Conservation (phyloP, 2,113 vertebrate genomes). For the Erpornis zantholeuca region DNA sequence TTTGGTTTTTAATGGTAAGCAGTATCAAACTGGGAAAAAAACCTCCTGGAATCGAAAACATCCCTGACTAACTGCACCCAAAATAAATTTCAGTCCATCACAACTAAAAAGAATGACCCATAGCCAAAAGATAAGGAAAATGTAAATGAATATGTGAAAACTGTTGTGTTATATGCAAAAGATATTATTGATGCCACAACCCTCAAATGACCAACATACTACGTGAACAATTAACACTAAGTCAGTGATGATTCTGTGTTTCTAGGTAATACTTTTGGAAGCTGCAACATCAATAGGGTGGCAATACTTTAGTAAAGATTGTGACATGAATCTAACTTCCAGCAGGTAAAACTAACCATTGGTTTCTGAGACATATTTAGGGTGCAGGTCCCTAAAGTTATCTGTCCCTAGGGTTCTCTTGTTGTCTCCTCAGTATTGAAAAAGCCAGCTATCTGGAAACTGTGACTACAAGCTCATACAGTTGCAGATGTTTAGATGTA, state of each 20-base stretch:
- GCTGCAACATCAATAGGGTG: background rate
- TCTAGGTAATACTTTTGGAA: background rate
- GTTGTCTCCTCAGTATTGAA: background rate
- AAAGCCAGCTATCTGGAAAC: background rate
- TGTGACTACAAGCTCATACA: background rate
- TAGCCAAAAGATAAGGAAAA: background rate
- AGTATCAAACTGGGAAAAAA: background rate
- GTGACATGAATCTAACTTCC: background rate
- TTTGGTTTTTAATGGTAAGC: background rate
- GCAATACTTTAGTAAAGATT: background rate
- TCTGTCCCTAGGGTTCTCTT: background rate
- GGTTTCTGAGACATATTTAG: background rate
- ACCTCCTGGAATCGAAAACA: background rate
- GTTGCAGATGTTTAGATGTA: background rate
- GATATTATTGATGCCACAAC: background rate
- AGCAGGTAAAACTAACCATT: background rate
- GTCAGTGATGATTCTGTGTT: background rate
- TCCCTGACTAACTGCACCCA: background rate
- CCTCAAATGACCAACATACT: background rate
- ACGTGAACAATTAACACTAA: background rate
- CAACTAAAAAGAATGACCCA: background rate
- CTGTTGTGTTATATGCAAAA: background rate
- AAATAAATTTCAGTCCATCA: background rate
- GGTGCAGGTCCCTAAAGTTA: no score
- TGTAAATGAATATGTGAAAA: background rate